Conservation (phyloP, 2,888 invertebrate species). For the Plagodis dolabraria region DNA sequence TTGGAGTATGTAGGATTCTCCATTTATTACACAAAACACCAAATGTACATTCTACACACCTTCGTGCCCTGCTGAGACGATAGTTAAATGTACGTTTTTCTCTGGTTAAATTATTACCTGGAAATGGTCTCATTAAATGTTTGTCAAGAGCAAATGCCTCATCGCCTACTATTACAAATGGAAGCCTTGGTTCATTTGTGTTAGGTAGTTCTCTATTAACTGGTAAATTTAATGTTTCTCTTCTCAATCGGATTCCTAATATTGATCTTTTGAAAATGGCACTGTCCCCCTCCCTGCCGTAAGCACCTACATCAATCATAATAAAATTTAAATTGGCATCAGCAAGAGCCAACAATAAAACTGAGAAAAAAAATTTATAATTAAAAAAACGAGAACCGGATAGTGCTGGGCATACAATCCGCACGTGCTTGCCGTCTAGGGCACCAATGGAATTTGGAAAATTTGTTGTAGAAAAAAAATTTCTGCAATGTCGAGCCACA, state of each 20-base stretch:
- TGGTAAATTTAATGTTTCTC: conserved; percentile 27
- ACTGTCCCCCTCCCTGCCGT: conserved; percentile 25
- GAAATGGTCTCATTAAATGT: conserved; percentile 21
- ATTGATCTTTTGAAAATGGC: conserved; percentile 30
- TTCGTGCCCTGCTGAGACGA: too few species aligned
- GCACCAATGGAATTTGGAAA: neutral
- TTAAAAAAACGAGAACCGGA: conserved; percentile 8
- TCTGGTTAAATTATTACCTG: conserved; percentile 23
- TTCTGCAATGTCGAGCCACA: conserved; percentile 39
- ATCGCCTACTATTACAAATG: conserved; percentile 21
- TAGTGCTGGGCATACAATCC: conserved; percentile 7
- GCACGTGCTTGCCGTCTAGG: conserved; percentile 8
- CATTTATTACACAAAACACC: too few species aligned
- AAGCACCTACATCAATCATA: conserved; percentile 30
- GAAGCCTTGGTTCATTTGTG: conserved; percentile 22
- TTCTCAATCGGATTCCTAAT: conserved; percentile 28
- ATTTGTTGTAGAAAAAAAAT: conserved; percentile 1
- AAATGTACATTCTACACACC: too few species aligned
- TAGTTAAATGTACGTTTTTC: conserved; percentile 11
- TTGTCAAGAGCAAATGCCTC: conserved; percentile 23
- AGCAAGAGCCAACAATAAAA: conserved; percentile 31
- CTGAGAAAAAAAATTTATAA: conserved; percentile 19
- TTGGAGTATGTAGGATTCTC: too few species aligned
- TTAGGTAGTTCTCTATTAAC: conserved; percentile 20
- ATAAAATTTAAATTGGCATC: conserved; percentile 28